Conservation (phyloP, 2,888 invertebrate species). For the Drosophila borborema region DNA sequence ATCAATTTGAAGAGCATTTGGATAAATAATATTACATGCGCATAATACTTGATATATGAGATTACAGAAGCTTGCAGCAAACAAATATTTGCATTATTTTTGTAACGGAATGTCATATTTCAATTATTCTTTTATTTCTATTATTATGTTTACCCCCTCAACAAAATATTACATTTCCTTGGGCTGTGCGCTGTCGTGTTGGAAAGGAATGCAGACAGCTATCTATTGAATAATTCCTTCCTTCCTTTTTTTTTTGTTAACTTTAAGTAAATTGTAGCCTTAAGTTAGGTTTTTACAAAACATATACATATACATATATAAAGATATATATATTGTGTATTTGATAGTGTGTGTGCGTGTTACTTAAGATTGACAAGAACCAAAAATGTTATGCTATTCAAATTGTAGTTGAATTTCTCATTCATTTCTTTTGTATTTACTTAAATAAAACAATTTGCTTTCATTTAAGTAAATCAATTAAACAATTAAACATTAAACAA, state of each 20-base stretch:
- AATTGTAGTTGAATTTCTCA: slow-evolving; percentile 65
- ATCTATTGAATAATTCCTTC: slow-evolving; percentile 27
- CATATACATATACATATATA: slow-evolving; percentile 1
- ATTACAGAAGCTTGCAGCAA: slow-evolving; percentile 39
- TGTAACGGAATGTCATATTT: slow-evolving; percentile 5
- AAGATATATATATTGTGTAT: slow-evolving; percentile 19
- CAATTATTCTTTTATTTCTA: neutral
- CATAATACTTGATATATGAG: slow-evolving; percentile 33
- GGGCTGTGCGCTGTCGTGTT: slow-evolving; percentile 72
- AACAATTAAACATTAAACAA: slow-evolving; percentile 42
- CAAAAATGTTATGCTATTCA: slow-evolving; percentile 78
- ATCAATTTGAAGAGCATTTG: slow-evolving; percentile 40
- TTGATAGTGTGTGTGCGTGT: slow-evolving; percentile 27
- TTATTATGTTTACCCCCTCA: neutral
- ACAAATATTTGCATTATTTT: slow-evolving; percentile 3
- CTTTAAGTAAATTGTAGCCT: slow-evolving; percentile 34
- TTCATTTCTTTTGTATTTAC: slow-evolving; percentile 36
- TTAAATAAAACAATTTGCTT: slow-evolving; percentile 35
- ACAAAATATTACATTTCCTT: slow-evolving; percentile 60
- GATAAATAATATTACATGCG: slow-evolving; percentile 19
- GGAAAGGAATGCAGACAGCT: slow-evolving; percentile 50
- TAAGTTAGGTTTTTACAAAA: slow-evolving; percentile 28
- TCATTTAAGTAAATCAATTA: slow-evolving; percentile 31
- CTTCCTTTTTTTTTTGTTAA: slow-evolving; percentile 14
- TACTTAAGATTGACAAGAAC: slow-evolving; percentile 55